Conservation (phyloP, 2,113 vertebrate species). For the Sitta europaea region DNA sequence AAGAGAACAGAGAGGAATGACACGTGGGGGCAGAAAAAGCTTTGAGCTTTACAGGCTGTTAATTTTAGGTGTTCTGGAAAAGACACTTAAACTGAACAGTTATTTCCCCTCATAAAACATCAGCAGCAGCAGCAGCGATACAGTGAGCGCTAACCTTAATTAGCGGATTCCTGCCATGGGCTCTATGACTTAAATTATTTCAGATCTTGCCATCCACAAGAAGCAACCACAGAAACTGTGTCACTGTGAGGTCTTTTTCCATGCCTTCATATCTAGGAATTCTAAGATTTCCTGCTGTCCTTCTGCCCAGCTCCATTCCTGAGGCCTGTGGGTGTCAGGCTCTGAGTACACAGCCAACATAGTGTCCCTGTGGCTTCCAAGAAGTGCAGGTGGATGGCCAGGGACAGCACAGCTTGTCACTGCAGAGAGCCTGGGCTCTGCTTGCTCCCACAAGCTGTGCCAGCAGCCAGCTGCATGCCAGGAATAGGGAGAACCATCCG, state of each 20-base stretch:
- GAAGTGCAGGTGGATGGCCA: not conserved
- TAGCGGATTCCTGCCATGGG: not conserved
- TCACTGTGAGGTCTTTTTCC: not conserved
- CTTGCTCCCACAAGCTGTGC: not conserved
- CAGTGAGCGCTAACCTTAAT: fast-evolving
- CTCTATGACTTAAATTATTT: not conserved
- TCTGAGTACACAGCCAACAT: not conserved
- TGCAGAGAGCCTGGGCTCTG: not conserved
- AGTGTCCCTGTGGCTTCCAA: not conserved
- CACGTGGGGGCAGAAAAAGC: not conserved
- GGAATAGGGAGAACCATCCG: not conserved
- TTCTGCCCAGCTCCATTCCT: not conserved
- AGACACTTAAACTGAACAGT: not conserved
- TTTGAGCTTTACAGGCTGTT: not conserved
- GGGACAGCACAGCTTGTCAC: not conserved
- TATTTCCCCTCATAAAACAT: not conserved
- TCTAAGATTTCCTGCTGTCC: not conserved
- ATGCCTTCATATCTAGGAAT: not conserved
- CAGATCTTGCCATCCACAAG: not conserved
- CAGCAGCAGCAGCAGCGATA: fast-evolving
- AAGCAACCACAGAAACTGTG: not conserved
- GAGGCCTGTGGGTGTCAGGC: not conserved
- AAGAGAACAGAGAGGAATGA: not conserved
- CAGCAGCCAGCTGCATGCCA: not conserved
- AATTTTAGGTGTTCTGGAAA: not conserved